Percentiles rank a stretch among this genome's conserved stretches.
phyloP scores from a whole-genome alignment of 2,797 vertebrate genomes.

The Trematomus bernacchii region DNA sequence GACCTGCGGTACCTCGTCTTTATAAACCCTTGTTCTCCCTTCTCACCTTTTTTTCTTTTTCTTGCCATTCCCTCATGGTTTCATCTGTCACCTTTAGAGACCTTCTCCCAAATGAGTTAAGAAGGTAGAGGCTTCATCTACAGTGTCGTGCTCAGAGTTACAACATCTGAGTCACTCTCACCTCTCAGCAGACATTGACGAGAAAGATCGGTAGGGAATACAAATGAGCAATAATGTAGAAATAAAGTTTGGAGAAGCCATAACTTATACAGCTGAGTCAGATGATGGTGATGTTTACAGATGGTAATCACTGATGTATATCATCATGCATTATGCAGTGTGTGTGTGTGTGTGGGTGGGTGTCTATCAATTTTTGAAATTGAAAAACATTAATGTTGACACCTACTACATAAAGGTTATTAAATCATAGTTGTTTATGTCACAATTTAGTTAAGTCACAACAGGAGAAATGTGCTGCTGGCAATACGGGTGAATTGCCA shows the following conservation, averaged over 20 bases:
- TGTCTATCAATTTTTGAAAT: background rate
- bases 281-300: slow-evolving; percentile 12
- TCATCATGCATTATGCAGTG: background rate
- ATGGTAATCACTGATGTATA: background rate
- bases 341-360: background rate
- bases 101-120: slow-evolving; percentile 64
- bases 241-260: slow-evolving; percentile 45
- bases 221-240: slow-evolving; percentile 58
- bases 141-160: slow-evolving; percentile 59
- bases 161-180: slow-evolving; percentile 55
- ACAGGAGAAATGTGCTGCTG: slow-evolving; percentile 9
- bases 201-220: slow-evolving; percentile 52
- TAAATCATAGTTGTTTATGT: slow-evolving; percentile 1
- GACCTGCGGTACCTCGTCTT: slow-evolving; percentile 34
- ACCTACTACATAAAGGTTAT: background rate
- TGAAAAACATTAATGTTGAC: slow-evolving; percentile 15
- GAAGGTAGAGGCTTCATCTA: slow-evolving; percentile 56
- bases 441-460: slow-evolving; percentile 1
- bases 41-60: slow-evolving; percentile 1
- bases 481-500: background rate
- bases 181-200: slow-evolving; percentile 44
- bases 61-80: slow-evolving; percentile 33
- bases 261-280: slow-evolving; percentile 26
- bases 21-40: slow-evolving; percentile 22
- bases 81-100: slow-evolving; percentile 68